A percentile compares a stretch with the other conserved stretches of the same genome.
phyloP scores from a whole-genome alignment of 2,888 invertebrate genomes.

The Leptinotarsa juncta region DNA sequence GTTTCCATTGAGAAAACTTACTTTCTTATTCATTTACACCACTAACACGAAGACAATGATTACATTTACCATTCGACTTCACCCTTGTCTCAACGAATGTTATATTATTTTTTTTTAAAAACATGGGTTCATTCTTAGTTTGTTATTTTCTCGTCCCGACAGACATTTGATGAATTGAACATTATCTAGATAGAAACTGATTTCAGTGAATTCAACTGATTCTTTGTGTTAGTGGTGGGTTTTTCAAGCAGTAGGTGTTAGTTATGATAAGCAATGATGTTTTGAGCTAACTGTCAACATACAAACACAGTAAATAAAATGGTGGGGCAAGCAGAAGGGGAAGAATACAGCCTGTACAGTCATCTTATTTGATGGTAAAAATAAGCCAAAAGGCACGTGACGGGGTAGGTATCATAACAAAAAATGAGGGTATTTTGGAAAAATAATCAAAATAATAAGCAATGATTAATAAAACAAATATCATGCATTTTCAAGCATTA shows the following conservation, averaged over 20 bases:
- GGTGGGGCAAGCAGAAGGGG: conserved; percentile 50
- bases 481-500: conserved; percentile 89
- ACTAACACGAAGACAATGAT: conserved; percentile 29
- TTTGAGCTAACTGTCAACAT: conserved; percentile 38
- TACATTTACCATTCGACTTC: too few species aligned
- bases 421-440: conserved; percentile 40
- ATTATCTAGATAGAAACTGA: neutral
- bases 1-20: conserved; percentile 42
- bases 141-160: neutral
- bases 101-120: neutral
- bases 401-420: conserved; percentile 40
- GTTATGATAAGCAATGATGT: conserved; percentile 45
- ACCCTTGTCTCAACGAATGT: neutral
- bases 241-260: conserved; percentile 45
- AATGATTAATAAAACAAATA: conserved; percentile 81
- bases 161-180: neutral
- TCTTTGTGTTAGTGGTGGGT: conserved; percentile 40
- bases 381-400: conserved; percentile 43
- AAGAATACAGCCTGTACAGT: conserved; percentile 52
- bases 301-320: conserved; percentile 57
- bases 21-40: conserved; percentile 31
- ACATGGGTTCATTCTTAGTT: neutral
- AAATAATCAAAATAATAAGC: conserved; percentile 61
- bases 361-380: conserved; percentile 43
- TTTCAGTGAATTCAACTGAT: neutral